Evolutionary conservation across 2,797 vertebrate species (phyloP).

Genomic region (Aulostomus chinensis): DNA sequence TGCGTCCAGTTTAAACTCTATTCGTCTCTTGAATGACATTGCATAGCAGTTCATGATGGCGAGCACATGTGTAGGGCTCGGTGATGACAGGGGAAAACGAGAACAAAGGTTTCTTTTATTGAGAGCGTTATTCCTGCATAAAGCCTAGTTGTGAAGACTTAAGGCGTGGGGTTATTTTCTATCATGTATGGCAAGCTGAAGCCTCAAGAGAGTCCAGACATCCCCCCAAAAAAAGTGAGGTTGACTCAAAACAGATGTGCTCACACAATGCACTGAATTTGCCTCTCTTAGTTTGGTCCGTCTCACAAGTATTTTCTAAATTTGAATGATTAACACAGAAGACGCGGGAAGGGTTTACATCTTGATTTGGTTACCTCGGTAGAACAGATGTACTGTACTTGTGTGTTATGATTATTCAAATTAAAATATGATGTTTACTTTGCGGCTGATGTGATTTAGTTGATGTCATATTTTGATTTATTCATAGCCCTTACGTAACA

Average conservation of each 20-base stretch:
- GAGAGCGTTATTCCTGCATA: constrained; percentile 30
- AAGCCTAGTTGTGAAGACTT: constrained; percentile 39
- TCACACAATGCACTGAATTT: not conserved
- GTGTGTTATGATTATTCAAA: too few relatives aligned
- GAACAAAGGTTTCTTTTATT: constrained; percentile 62
- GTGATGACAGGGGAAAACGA: constrained; percentile 46
- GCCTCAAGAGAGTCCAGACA: constrained; percentile 19
- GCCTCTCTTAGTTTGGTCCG: constrained; percentile 12
- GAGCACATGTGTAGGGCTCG: constrained; percentile 24
- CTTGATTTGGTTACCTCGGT: too few relatives aligned
- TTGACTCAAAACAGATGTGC: constrained; percentile 36
- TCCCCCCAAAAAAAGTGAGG: not conserved
- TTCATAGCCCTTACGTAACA: not conserved
- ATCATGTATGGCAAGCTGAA: constrained; percentile 30
- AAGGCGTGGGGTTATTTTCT: constrained; percentile 39
- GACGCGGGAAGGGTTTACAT: too few relatives aligned
- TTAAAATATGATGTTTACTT: too few relatives aligned
- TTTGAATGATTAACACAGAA: not conserved
- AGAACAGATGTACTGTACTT: too few relatives aligned
- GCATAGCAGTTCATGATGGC: too few relatives aligned
- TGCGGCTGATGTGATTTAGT: not conserved
- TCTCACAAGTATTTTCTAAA: not conserved
- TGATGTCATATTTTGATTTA: not conserved
- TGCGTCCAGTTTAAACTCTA: too few relatives aligned
- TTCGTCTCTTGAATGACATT: too few relatives aligned